Evolutionary conservation across 2,797 vertebrate genomes (phyloP).

Genomic region (Gymnoscopelus microlampas): DNA sequence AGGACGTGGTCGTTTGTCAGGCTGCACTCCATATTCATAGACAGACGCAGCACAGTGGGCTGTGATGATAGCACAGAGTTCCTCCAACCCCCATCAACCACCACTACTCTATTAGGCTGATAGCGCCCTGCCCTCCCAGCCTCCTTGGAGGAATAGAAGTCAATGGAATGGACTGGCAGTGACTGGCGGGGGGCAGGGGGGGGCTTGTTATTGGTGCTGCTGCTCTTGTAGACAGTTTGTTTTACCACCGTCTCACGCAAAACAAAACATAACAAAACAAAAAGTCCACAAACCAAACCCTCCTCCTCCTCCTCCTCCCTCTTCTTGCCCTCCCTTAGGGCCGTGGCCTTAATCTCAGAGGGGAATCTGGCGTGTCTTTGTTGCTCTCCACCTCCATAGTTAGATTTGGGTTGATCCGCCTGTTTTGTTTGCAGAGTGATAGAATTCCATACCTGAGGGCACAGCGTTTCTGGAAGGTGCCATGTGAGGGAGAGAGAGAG

Average conservation of each 20-base stretch:
- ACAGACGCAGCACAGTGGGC: conserved; percentile 53
- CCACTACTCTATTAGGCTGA: conserved; percentile 66
- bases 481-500: conserved; percentile 70
- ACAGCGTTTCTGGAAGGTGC: conserved; percentile 65
- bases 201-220: conserved; percentile 25
- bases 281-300: conserved; percentile 10
- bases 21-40: conserved; percentile 68
- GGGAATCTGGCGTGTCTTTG: conserved; percentile 67
- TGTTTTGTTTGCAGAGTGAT: conserved; percentile 76
- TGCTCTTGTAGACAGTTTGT: conserved; percentile 23
- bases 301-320: conserved; percentile 23
- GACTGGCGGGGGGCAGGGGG: conserved; percentile 5
- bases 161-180: conserved; percentile 58
- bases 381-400: conserved; percentile 53
- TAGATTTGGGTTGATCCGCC: conserved; percentile 78
- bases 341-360: conserved; percentile 59
- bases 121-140: conserved; percentile 62
- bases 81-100: conserved; percentile 40
- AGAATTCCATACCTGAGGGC: conserved; percentile 85
- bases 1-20: conserved; percentile 67
- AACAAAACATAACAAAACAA: too few relatives aligned
- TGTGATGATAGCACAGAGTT: conserved; percentile 55
- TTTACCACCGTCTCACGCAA: not conserved
- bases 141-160: conserved; percentile 50
- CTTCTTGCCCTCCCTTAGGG: conserved; percentile 23